Percentiles rank a stretch among this genome's conserved stretches.
Evolutionary conservation across 2,888 invertebrate genomes (phyloP).

Genomic region (Pseudococcus longispinus): DNA sequence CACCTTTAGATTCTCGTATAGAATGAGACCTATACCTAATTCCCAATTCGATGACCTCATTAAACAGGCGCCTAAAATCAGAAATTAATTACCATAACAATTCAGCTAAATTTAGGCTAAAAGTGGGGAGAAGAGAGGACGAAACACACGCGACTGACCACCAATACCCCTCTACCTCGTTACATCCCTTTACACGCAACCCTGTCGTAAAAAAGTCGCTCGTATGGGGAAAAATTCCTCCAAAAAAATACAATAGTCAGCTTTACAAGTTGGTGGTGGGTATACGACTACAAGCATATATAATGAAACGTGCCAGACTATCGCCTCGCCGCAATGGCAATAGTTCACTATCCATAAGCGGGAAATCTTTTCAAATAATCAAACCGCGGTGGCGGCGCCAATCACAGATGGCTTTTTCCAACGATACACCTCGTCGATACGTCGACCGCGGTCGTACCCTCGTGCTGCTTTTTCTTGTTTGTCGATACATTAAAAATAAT

Average conservation of each 20-base stretch:
- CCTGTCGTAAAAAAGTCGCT: neutral
- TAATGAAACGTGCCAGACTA: too few species aligned
- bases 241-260: neutral
- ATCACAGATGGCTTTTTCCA: neutral
- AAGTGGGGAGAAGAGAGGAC: too few species aligned
- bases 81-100: neutral
- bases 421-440: neutral
- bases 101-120: neutral
- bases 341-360: neutral
- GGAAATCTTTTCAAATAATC: slow-evolving; percentile 19
- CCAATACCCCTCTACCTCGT: neutral
- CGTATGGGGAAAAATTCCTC: neutral
- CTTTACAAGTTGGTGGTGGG: too few species aligned
- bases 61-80: neutral
- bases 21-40: neutral
- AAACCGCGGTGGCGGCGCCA: neutral
- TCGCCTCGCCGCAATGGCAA: neutral
- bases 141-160: neutral
- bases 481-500: slow-evolving; percentile 14
- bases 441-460: neutral
- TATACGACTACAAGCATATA: too few species aligned
- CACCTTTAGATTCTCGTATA: neutral
- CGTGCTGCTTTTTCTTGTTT: neutral
- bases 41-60: neutral
- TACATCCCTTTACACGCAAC: neutral